These are phyloP conservation scores for Siniperca chuatsi DNA, from an alignment of 2,113 vertebrate species.

Conservation along the genomic window DNA sequence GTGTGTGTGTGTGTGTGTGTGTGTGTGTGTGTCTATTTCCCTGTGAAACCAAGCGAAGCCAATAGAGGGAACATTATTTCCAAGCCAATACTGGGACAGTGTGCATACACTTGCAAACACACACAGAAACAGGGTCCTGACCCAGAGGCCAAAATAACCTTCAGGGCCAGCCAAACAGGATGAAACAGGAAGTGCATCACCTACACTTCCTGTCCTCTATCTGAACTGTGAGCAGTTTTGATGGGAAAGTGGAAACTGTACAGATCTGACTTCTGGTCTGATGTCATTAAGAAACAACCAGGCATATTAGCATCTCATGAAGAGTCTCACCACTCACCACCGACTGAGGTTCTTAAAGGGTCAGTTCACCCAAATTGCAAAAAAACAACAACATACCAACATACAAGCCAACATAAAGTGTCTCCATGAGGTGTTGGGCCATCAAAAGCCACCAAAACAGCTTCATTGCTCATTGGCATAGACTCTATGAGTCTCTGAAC, in stretches of 20 bases:
- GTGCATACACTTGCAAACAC: conserved; percentile 24
- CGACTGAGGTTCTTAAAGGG: not conserved
- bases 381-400: too few relatives aligned
- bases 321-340: not conserved
- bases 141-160: conserved; percentile 27
- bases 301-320: not conserved
- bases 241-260: not conserved
- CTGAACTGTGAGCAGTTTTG: conserved; percentile 9
- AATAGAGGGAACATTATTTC: conserved; percentile 48
- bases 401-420: not conserved
- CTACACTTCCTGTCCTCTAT: conserved; percentile 27
- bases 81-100: conserved; percentile 25
- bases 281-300: not conserved
- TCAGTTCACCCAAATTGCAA: not conserved
- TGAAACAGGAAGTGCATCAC: conserved; percentile 17
- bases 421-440: not conserved
- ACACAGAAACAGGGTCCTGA: conserved; percentile 27
- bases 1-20: conserved; percentile 10
- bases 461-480: not conserved
- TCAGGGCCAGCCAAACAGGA: conserved; percentile 20
- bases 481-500: not conserved
- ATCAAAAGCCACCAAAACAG: not conserved
- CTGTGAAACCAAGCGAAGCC: conserved; percentile 60
- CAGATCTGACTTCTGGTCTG: not conserved
- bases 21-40: conserved; percentile 46